A percentile compares a stretch with the other conserved stretches of the same genome.
These are phyloP conservation scores for Idris sp. DNA, from an alignment of 1,140 invertebrate species.

Conservation along the genomic window DNA sequence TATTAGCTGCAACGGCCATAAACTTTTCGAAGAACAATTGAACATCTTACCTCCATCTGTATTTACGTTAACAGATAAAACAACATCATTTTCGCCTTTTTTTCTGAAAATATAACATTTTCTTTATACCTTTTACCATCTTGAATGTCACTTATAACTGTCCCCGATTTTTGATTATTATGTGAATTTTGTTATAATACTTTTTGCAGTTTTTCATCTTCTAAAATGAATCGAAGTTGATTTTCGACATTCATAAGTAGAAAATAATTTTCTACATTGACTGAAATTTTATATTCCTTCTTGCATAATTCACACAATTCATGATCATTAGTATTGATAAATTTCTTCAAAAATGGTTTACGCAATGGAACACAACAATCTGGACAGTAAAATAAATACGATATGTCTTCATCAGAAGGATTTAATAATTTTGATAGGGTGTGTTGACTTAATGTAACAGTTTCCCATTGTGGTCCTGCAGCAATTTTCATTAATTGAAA, in stretches of 20 bases:
- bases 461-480: too few relatives aligned
- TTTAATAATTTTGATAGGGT: too few relatives aligned
- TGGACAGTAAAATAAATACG: too few relatives aligned
- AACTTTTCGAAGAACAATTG: background rate
- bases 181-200: background rate
- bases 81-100: background rate
- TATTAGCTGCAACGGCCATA: background rate
- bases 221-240: background rate
- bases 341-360: background rate
- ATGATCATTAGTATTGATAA: background rate
- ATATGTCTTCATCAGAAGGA: too few relatives aligned
- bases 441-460: too few relatives aligned
- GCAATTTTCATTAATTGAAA: too few relatives aligned
- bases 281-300: background rate
- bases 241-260: background rate
- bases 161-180: background rate
- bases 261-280: background rate
- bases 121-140: background rate
- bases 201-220: background rate
- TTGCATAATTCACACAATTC: background rate
- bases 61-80: conserved; percentile 1
- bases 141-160: background rate
- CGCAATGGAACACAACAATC: too few relatives aligned
- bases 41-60: background rate
- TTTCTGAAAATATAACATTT: background rate